These are phyloP conservation scores for Drosophila colorata DNA, from an alignment of 2,888 invertebrate species.

Conservation along the genomic window DNA sequence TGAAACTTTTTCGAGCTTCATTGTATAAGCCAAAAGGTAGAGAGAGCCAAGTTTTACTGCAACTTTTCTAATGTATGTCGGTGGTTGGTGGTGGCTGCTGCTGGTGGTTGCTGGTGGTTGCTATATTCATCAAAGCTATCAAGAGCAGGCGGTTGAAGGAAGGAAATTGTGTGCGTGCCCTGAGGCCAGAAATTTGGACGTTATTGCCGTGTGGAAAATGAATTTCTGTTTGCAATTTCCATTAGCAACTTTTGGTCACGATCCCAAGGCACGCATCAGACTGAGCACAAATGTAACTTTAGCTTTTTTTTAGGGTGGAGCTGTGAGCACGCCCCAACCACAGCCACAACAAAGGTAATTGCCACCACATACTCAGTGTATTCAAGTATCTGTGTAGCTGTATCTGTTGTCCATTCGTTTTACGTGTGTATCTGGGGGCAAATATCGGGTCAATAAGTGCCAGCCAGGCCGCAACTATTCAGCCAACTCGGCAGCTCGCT, in stretches of 20 bases:
- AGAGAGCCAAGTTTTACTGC: constrained; percentile 19
- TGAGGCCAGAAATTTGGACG: constrained; percentile 57
- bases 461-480: constrained; percentile 19
- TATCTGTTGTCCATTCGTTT: neutral
- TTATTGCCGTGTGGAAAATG: constrained; percentile 62
- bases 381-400: constrained; percentile 1
- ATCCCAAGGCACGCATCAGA: constrained; percentile 48
- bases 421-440: constrained; percentile 1
- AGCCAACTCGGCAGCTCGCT: constrained; percentile 27
- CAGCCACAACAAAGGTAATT: neutral
- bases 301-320: neutral
- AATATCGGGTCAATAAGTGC: constrained; percentile 16
- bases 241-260: constrained; percentile 76
- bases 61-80: constrained; percentile 20
- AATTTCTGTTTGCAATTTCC: constrained; percentile 77
- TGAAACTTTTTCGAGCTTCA: constrained; percentile 11
- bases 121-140: constrained; percentile 29
- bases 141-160: constrained; percentile 1
- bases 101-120: constrained; percentile 32
- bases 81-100: constrained; percentile 27
- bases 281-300: constrained; percentile 25
- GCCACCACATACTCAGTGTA: constrained; percentile 5
- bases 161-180: constrained; percentile 69
- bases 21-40: constrained; percentile 11
- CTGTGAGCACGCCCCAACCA: constrained; percentile 12